A percentile compares a stretch with the other conserved stretches of the same genome.
phyloP scores from a whole-genome alignment of 2,797 vertebrate species.

The Coregonus sp. region DNA sequence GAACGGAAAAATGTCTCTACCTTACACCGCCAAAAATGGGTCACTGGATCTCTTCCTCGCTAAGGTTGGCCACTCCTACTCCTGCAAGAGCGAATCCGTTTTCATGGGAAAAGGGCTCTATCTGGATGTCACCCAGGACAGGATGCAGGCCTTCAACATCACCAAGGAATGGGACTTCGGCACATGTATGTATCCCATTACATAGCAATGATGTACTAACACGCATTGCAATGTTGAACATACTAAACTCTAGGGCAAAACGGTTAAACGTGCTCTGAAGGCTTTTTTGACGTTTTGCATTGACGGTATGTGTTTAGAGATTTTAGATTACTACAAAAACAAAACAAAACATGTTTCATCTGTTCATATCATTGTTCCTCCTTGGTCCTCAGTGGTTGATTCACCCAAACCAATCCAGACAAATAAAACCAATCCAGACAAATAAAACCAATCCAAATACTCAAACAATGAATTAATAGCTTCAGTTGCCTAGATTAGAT shows the following conservation, averaged over 20 bases:
- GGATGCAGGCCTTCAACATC: constrained; percentile 73
- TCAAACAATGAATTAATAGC: background rate
- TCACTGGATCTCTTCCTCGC: constrained; percentile 61
- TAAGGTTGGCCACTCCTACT: constrained; percentile 65
- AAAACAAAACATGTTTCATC: background rate
- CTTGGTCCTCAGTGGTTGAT: background rate
- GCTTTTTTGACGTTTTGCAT: background rate
- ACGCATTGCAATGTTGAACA: too few relatives aligned
- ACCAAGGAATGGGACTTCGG: constrained; percentile 57
- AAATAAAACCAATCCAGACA: background rate
- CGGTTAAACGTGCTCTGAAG: background rate
- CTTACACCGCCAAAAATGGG: background rate
- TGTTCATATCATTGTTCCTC: background rate
- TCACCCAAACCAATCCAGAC: background rate
- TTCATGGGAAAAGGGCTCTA: constrained; percentile 55
- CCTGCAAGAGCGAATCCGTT: constrained; percentile 60
- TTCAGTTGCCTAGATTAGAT: background rate
- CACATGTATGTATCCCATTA: constrained; percentile 56
- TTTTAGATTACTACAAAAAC: background rate
- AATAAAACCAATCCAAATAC: background rate
- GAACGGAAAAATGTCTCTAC: fast-evolving
- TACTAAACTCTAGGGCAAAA: background rate
- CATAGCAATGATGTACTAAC: background rate
- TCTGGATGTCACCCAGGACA: constrained; percentile 56
- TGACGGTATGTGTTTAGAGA: background rate